Conservation (phyloP, 2,797 vertebrate species). For the Cheirogaleus major region DNA sequence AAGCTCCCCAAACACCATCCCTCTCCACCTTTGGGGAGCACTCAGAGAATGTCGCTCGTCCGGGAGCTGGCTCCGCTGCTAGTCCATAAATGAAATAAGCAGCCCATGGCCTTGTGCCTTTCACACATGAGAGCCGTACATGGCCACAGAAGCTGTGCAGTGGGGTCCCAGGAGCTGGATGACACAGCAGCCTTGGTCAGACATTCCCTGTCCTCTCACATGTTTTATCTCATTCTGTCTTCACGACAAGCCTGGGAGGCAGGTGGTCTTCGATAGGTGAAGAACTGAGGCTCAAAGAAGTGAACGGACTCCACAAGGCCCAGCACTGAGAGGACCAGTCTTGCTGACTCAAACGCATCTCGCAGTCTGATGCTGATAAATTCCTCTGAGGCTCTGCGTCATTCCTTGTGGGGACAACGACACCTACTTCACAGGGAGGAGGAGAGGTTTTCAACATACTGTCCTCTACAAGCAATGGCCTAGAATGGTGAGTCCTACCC, state of each 20-base stretch:
- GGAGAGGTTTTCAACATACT: not conserved
- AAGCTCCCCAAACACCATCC: not conserved
- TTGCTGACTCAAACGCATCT: not conserved
- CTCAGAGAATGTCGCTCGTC: not conserved
- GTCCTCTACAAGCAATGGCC: not conserved
- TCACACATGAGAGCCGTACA: fast-evolving
- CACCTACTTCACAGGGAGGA: not conserved
- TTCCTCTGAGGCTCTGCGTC: not conserved
- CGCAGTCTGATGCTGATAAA: not conserved
- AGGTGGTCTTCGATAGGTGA: not conserved
- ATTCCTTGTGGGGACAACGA: not conserved
- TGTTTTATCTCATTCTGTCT: not conserved
- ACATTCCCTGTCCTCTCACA: fast-evolving
- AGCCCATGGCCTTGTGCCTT: not conserved
- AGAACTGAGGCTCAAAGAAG: not conserved
- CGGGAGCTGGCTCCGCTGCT: not conserved
- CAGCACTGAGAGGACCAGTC: not conserved
- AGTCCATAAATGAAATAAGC: not conserved
- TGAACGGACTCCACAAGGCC: not conserved
- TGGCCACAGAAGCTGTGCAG: fast-evolving
- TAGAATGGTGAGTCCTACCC: not conserved
- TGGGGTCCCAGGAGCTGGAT: not conserved
- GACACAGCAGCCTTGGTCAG: fast-evolving
- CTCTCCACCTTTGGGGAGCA: not conserved
- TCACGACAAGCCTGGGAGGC: not conserved